Percentiles rank a stretch among this genome's conserved stretches.
Evolutionary conservation across 2,797 vertebrate species (phyloP).

Genomic region (Cyprinodon diabolis): DNA sequence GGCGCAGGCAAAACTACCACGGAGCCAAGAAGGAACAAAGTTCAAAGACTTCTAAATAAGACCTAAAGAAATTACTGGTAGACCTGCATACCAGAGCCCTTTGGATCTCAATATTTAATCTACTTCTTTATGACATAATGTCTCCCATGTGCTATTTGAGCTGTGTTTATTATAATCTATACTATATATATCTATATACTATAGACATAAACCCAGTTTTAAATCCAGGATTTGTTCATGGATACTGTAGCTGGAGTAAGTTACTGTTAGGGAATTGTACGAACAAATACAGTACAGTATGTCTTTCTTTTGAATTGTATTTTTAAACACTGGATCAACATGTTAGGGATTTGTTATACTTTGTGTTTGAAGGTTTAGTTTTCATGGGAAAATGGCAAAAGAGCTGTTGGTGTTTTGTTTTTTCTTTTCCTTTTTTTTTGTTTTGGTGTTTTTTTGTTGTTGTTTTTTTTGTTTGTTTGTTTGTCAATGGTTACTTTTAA

Average conservation of each 20-base stretch:
- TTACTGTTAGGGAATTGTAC: neutral
- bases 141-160: neutral
- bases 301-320: neutral
- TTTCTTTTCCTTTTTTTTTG: too few relatives aligned
- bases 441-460: too few relatives aligned
- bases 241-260: neutral
- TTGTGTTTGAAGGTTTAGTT: neutral
- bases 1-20: neutral
- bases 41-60: neutral
- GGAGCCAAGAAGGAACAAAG: neutral
- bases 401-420: too few relatives aligned
- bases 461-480: too few relatives aligned
- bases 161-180: neutral
- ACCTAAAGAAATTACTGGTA: neutral
- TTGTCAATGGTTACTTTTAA: too few relatives aligned
- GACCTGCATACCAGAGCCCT: neutral
- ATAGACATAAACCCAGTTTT: too few relatives aligned
- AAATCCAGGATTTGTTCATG: neutral
- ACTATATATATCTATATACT: too few relatives aligned
- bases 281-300: neutral
- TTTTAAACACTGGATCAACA: neutral
- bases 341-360: neutral
- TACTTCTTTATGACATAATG: neutral
- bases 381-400: too few relatives aligned
- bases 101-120: neutral